phyloP scores from a whole-genome alignment of 2,888 invertebrate species.

The Altica lythri region DNA sequence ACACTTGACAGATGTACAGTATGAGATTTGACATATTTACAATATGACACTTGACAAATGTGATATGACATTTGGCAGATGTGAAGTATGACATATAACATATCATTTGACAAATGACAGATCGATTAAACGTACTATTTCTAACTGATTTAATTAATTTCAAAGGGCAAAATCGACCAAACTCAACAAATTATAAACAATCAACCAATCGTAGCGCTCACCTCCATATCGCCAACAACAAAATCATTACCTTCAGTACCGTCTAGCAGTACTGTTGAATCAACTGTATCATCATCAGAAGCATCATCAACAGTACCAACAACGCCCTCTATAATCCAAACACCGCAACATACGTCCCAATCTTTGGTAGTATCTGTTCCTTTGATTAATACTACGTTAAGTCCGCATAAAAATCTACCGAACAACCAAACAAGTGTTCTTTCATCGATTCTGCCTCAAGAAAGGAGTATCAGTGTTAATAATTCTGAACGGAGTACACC shows the following conservation, averaged over 20 bases:
- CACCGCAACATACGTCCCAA: constrained; percentile 38
- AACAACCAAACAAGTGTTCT: constrained; percentile 48
- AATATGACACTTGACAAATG: too few species aligned
- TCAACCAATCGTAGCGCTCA: constrained; percentile 51
- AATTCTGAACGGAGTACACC: constrained; percentile 32
- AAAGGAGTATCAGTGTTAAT: constrained; percentile 28
- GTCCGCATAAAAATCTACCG: constrained; percentile 51
- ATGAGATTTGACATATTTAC: too few species aligned
- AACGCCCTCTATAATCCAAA: constrained; percentile 38
- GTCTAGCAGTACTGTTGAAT: constrained; percentile 24
- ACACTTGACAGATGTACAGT: too few species aligned
- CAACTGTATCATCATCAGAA: constrained; percentile 14
- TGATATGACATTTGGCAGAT: too few species aligned
- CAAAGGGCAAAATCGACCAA: constrained; percentile 46
- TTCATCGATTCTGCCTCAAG: constrained; percentile 35
- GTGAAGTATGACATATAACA: too few species aligned
- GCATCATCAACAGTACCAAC: constrained; percentile 30
- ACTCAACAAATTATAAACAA: constrained; percentile 49
- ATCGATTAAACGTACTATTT: constrained; percentile 8
- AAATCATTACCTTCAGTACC: constrained; percentile 36
- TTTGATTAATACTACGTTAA: constrained; percentile 59
- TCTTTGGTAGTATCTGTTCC: constrained; percentile 68
- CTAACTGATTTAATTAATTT: neutral
- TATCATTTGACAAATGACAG: too few species aligned
- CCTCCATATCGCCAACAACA: constrained; percentile 49